Percentiles rank a stretch among this genome's conserved stretches.
Evolutionary conservation across 1,140 invertebrate genomes (phyloP).

Genomic region (Lepidurus arcticus): DNA sequence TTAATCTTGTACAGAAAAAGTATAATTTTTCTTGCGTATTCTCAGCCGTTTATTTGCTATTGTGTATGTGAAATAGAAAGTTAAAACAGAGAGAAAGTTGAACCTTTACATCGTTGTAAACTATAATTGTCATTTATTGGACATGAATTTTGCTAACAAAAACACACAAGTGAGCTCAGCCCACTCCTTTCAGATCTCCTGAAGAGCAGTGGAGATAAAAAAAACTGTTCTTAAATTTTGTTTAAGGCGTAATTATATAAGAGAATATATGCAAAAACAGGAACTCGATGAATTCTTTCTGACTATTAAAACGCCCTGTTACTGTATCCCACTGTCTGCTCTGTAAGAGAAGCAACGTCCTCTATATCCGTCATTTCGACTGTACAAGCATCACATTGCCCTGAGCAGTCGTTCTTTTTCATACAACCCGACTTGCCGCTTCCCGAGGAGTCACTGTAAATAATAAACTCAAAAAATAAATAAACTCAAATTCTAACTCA

Average conservation of each 20-base stretch:
- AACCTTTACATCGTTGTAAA: too few species aligned
- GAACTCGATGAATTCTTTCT: not conserved
- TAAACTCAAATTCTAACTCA: not conserved
- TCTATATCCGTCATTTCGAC: slow-evolving; percentile 4
- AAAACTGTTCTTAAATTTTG: not conserved
- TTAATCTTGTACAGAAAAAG: not conserved
- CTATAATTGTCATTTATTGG: too few species aligned
- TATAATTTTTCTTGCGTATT: not conserved
- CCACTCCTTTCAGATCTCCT: slow-evolving; percentile 32
- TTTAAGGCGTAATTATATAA: not conserved
- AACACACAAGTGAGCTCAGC: slow-evolving; percentile 10
- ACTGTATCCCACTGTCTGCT: not conserved
- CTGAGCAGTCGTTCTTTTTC: not conserved
- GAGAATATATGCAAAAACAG: not conserved
- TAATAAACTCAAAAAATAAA: too few species aligned
- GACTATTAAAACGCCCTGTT: not conserved
- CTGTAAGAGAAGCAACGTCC: not conserved
- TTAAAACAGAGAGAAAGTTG: too few species aligned
- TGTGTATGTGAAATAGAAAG: too few species aligned
- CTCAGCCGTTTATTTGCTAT: not conserved
- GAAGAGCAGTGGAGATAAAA: slow-evolving; percentile 23
- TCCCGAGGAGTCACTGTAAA: not conserved
- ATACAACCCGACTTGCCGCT: not conserved
- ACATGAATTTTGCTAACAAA: not conserved
- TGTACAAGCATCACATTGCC: slow-evolving; percentile 10